Percentiles rank a stretch among this genome's conserved stretches.
Conservation (phyloP, 2,797 vertebrate species). For the Enteromius mattozi region DNA sequence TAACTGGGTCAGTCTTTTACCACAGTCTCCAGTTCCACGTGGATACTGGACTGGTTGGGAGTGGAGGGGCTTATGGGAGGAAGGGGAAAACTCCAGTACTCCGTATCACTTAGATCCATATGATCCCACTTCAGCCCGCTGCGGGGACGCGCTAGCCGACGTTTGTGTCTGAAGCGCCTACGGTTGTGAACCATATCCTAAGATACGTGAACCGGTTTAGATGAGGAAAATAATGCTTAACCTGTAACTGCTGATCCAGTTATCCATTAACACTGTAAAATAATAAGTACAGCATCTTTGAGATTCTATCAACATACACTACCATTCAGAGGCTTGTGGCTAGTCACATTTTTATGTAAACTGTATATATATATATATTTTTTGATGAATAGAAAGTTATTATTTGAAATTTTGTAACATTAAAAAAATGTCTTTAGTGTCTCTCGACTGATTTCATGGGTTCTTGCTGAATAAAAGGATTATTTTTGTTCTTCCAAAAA, state of each 20-base stretch:
- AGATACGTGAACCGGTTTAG: conserved; percentile 66
- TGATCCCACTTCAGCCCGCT: conserved; percentile 75
- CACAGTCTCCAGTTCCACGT: conserved; percentile 32
- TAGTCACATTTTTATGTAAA: not conserved
- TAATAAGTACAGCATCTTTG: not conserved
- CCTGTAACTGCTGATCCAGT: conserved; percentile 21
- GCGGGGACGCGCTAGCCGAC: conserved; percentile 77
- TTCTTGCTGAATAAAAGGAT: not conserved
- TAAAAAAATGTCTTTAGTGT: not conserved
- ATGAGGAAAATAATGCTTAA: conserved; percentile 5
- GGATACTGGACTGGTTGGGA: conserved; percentile 46
- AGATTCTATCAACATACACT: not conserved
- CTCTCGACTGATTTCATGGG: not conserved
- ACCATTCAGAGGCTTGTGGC: not conserved
- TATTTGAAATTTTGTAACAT: not conserved
- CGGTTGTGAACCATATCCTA: conserved; percentile 69
- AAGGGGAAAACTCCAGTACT: conserved; percentile 81
- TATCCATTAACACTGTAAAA: conserved; percentile 8
- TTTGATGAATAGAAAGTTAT: not conserved
- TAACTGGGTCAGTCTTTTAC: conserved; percentile 51
- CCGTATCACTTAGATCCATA: conserved; percentile 71
- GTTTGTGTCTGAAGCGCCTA: conserved; percentile 73
- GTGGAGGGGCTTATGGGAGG: conserved; percentile 72
- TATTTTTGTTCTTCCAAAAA: no score
- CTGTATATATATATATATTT: not conserved